Evolutionary conservation across 2,113 vertebrate genomes (phyloP).

Genomic region (Melanocharis versteri): DNA sequence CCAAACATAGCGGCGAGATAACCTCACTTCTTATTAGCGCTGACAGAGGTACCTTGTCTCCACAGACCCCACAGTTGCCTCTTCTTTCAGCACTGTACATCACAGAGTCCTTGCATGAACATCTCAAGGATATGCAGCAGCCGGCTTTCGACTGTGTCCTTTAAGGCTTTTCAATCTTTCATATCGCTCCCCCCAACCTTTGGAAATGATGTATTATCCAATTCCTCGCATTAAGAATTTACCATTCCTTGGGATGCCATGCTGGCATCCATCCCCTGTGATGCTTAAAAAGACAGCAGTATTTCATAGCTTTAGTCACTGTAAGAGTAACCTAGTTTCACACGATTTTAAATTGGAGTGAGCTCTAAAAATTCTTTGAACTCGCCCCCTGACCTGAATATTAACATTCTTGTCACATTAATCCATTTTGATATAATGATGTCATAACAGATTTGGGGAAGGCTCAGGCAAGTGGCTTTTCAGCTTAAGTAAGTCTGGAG

Average conservation of each 20-base stretch:
- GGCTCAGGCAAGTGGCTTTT: not conserved
- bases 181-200: not conserved
- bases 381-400: not conserved
- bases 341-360: not conserved
- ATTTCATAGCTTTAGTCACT: not conserved
- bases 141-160: constrained; percentile 1
- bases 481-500: not conserved
- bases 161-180: constrained; percentile 35
- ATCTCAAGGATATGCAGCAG: constrained; percentile 41
- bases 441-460: not conserved
- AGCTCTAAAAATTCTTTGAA: constrained; percentile 20
- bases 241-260: not conserved
- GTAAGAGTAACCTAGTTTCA: constrained; percentile 19
- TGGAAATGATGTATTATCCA: constrained; percentile 13
- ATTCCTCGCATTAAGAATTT: constrained; percentile 7
- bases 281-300: not conserved
- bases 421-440: not conserved
- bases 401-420: not conserved
- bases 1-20: constrained; percentile 26
- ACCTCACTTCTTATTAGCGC: not conserved
- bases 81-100: constrained; percentile 34
- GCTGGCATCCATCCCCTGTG: not conserved
- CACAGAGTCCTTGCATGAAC: constrained; percentile 47
- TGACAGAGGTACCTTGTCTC: constrained; percentile 47
- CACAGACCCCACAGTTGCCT: constrained; percentile 31